These are phyloP conservation scores for Agrilus mali DNA, from an alignment of 2,888 invertebrate species.

Conservation along the genomic window DNA sequence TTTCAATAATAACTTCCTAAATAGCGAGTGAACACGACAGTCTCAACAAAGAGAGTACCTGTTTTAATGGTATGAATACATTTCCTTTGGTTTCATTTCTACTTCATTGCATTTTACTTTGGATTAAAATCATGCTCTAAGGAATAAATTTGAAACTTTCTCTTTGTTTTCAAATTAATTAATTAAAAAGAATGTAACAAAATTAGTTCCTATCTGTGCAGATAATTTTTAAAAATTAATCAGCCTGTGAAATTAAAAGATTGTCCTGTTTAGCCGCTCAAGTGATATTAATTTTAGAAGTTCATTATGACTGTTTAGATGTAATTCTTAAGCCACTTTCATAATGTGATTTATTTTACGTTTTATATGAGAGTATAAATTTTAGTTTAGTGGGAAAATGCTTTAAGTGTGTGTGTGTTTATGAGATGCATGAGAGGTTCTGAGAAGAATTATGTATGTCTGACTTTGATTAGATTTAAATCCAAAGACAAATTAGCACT, in stretches of 20 bases:
- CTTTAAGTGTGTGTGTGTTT: constrained; percentile 1
- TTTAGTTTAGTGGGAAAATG: constrained; percentile 23
- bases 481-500: constrained; percentile 13
- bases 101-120: constrained; percentile 5
- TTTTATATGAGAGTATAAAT: constrained; percentile 31
- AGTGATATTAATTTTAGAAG: constrained; percentile 25
- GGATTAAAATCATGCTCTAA: not conserved
- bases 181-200: not conserved
- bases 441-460: no score
- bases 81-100: not conserved
- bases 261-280: constrained; percentile 37
- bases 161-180: not conserved
- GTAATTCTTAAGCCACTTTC: constrained; percentile 25
- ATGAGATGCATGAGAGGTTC: no score
- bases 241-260: constrained; percentile 10
- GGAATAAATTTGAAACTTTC: not conserved
- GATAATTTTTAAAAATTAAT: not conserved
- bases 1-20: constrained; percentile 4
- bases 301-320: constrained; percentile 20
- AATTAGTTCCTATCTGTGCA: not conserved
- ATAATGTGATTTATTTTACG: constrained; percentile 33
- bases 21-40: constrained; percentile 37
- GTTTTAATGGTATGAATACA: no score
- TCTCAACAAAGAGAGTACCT: constrained; percentile 11
- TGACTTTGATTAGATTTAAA: no score